A percentile compares a stretch with the other conserved stretches of the same genome.
These are phyloP conservation scores for Autographa pulchrina DNA, from an alignment of 2,888 invertebrate species.

Conservation along the genomic window DNA sequence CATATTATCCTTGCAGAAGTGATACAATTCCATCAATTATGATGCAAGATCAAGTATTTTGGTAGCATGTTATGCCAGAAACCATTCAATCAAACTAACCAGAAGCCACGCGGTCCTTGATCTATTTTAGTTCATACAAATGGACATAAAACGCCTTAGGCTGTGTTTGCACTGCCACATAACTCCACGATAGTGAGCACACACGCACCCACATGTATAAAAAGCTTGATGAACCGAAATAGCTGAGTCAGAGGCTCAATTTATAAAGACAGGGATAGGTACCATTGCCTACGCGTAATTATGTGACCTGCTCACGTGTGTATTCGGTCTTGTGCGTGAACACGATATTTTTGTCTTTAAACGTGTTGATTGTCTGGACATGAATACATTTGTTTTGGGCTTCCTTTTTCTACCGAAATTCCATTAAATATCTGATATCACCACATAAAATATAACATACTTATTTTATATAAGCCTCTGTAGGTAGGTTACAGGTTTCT, in stretches of 20 bases:
- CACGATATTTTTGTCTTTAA: conserved; percentile 58
- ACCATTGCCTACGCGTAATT: conserved; percentile 58
- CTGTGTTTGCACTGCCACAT: conserved; percentile 22
- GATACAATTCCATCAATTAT: not conserved
- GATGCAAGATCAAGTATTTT: not conserved
- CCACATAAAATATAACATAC: not conserved
- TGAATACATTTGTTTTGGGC: conserved; percentile 35
- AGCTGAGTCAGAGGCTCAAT: conserved; percentile 61
- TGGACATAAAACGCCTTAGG: not conserved
- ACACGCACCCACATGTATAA: conserved; percentile 30
- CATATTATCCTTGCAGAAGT: too few relatives aligned
- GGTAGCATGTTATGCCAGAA: not conserved
- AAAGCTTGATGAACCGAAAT: conserved; percentile 62
- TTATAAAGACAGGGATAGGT: conserved; percentile 59
- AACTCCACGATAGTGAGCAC: conserved; percentile 43
- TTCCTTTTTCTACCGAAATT: too few relatives aligned
- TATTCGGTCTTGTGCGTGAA: conserved; percentile 37
- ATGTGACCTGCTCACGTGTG: conserved; percentile 55
- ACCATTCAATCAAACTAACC: not conserved
- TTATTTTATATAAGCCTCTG: not conserved
- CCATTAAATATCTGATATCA: conserved; percentile 13
- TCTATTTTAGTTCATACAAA: not conserved
- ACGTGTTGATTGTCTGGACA: conserved; percentile 47
- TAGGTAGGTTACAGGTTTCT: not conserved
- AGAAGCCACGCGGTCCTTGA: not conserved